A percentile compares a stretch with the other conserved stretches of the same genome.
These are phyloP conservation scores for Zaprionus capensis DNA, from an alignment of 1,140 invertebrate genomes.

Conservation along the genomic window DNA sequence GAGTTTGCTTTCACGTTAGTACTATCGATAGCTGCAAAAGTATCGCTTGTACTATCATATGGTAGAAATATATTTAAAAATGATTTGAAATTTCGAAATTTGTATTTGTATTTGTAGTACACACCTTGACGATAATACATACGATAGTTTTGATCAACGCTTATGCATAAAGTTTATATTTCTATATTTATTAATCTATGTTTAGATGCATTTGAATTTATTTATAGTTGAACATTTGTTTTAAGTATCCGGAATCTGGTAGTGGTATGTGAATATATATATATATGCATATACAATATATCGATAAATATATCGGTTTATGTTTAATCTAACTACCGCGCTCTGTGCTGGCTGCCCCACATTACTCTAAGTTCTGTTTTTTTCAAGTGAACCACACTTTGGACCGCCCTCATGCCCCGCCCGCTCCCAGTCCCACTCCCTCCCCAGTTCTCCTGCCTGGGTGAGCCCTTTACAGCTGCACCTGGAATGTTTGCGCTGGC, in stretches of 20 bases:
- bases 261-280: constrained; percentile 25
- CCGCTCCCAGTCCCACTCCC: constrained; percentile 19
- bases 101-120: not conserved
- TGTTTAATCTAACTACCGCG: constrained; percentile 50
- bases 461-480: constrained; percentile 86
- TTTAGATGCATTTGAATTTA: constrained; percentile 11
- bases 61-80: not conserved
- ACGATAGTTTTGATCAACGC: not conserved
- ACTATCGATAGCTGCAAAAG: not conserved
- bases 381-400: constrained; percentile 81
- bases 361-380: constrained; percentile 70
- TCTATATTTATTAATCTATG: constrained; percentile 6
- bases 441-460: constrained; percentile 15
- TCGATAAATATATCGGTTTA: constrained; percentile 27
- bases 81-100: not conserved
- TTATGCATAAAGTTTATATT: not conserved
- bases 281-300: constrained; percentile 21
- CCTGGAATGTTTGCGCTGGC: constrained; percentile 87
- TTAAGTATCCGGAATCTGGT: constrained; percentile 63
- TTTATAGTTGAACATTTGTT: constrained; percentile 72
- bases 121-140: not conserved
- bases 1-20: not conserved
- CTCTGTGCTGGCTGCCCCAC: constrained; percentile 43
- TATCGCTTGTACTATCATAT: not conserved
- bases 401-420: constrained; percentile 34